Evolutionary conservation across 2,113 vertebrate species (phyloP).

Genomic region (Hystrix cristata): DNA sequence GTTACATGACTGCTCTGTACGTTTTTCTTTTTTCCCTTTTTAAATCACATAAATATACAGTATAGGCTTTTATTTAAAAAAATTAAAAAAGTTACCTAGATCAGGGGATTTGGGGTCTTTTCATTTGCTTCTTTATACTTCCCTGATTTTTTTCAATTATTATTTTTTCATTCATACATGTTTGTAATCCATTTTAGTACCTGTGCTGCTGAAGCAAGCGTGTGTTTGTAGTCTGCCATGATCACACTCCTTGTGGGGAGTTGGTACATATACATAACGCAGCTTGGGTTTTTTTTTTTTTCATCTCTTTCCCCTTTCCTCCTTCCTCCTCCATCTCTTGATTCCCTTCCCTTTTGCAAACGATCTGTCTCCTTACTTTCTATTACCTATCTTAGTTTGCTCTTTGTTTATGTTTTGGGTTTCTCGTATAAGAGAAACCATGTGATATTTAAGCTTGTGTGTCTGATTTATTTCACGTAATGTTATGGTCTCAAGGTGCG

Average conservation of each 20-base stretch:
- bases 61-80: background rate
- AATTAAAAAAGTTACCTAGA: background rate
- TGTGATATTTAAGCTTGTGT: background rate
- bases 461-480: too few species aligned
- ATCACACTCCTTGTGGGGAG: too few species aligned
- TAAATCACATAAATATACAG: background rate
- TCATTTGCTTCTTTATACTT: too few species aligned
- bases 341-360: background rate
- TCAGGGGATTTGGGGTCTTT: background rate
- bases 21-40: background rate
- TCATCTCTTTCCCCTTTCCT: background rate
- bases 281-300: too few species aligned
- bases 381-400: background rate
- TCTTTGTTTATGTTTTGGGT: background rate
- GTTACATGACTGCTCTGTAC: background rate
- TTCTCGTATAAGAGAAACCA: background rate
- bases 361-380: background rate
- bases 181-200: too few species aligned
- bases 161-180: too few species aligned
- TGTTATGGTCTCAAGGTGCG: too few species aligned
- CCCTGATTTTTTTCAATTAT: too few species aligned
- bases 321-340: background rate
- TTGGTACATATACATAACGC: too few species aligned
- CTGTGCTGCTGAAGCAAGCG: too few species aligned
- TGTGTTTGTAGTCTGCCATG: too few species aligned